Evolutionary conservation across 2,888 invertebrate species (phyloP).

Genomic region (Amphimallon solstitiale): DNA sequence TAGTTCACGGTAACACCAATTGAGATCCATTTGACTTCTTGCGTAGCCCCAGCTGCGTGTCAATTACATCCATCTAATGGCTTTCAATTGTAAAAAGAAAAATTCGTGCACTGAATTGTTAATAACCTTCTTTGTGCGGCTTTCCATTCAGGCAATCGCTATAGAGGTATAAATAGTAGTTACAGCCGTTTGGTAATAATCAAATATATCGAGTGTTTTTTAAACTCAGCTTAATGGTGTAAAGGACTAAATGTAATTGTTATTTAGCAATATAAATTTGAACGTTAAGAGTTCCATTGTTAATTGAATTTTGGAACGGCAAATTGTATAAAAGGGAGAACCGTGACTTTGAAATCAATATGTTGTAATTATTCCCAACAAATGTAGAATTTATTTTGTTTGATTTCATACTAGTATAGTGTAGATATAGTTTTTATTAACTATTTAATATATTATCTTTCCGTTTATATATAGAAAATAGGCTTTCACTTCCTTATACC

Average conservation of each 20-base stretch:
- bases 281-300: too few species aligned
- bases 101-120: conserved; percentile 26
- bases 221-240: not conserved
- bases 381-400: too few species aligned
- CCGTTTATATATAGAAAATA: too few species aligned
- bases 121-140: conserved; percentile 15
- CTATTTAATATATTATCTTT: too few species aligned
- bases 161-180: not conserved
- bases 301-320: too few species aligned
- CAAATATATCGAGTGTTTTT: conserved; percentile 1
- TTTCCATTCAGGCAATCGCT: not conserved
- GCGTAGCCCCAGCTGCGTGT: conserved; percentile 29
- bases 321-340: too few species aligned
- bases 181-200: not conserved
- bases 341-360: too few species aligned
- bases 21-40: conserved; percentile 29
- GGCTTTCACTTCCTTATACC: too few species aligned
- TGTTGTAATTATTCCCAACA: too few species aligned
- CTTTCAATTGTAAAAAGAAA: conserved; percentile 25
- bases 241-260: not conserved
- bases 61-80: conserved; percentile 33
- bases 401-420: too few species aligned
- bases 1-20: conserved; percentile 31
- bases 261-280: too few species aligned
- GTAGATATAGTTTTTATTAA: too few species aligned